These are phyloP conservation scores for Carassius auratus DNA, from an alignment of 2,113 vertebrate species.

Conservation along the genomic window DNA sequence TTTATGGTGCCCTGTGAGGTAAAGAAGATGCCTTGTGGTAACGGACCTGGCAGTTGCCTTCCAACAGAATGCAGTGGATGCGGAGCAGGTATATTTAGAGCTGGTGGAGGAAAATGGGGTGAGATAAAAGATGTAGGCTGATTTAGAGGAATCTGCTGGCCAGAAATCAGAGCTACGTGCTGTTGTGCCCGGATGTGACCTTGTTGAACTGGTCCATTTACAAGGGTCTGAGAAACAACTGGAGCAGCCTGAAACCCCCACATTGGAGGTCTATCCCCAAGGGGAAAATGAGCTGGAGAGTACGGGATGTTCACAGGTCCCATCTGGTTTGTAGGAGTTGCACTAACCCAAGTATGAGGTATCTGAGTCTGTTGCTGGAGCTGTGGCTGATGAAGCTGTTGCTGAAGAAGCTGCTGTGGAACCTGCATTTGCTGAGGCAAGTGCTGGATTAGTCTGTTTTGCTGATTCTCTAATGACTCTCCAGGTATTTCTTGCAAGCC, in stretches of 20 bases:
- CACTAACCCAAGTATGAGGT: slow-evolving; percentile 62
- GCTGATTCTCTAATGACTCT: slow-evolving; percentile 65
- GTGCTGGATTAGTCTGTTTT: slow-evolving; percentile 62
- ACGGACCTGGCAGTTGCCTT: slow-evolving; percentile 65
- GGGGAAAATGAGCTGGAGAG: slow-evolving; percentile 65
- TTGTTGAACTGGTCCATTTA: slow-evolving; percentile 69
- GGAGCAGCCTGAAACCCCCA: slow-evolving; percentile 74
- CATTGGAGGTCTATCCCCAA: slow-evolving; percentile 64
- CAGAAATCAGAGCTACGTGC: slow-evolving; percentile 67
- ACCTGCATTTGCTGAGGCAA: slow-evolving; percentile 55
- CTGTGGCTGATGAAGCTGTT: slow-evolving; percentile 21
- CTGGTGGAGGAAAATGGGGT: slow-evolving; percentile 67
- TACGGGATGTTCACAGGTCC: slow-evolving; percentile 71
- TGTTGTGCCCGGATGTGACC: slow-evolving; percentile 65
- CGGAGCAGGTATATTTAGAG: slow-evolving; percentile 68
- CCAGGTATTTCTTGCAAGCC: slow-evolving; percentile 65
- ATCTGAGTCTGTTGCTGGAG: slow-evolving; percentile 53
- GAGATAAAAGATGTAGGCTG: slow-evolving; percentile 73
- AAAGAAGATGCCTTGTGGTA: slow-evolving; percentile 74
- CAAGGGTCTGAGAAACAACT: slow-evolving; percentile 66
- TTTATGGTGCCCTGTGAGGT: slow-evolving; percentile 70
- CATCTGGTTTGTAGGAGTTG: slow-evolving; percentile 63
- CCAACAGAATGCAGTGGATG: slow-evolving; percentile 73
- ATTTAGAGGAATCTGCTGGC: slow-evolving; percentile 73
- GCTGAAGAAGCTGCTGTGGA: slow-evolving; percentile 33